A percentile compares a stretch with the other conserved stretches of the same genome.
phyloP scores from a whole-genome alignment of 2,113 vertebrate species.

The Enhydra lutris region DNA sequence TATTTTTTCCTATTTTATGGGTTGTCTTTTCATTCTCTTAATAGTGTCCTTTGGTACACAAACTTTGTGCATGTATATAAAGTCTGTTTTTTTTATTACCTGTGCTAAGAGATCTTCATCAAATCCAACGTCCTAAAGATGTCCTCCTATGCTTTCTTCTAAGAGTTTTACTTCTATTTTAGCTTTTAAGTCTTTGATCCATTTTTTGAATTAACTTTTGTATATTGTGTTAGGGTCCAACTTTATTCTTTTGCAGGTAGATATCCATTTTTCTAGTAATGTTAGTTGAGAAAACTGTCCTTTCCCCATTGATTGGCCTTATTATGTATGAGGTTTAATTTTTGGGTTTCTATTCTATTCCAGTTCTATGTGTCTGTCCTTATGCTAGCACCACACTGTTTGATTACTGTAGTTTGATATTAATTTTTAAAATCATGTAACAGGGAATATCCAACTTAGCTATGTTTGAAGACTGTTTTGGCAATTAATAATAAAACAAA shows the following conservation, averaged over 20 bases:
- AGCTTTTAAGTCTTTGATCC: background rate
- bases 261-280: background rate
- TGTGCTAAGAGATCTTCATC: background rate
- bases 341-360: background rate
- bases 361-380: background rate
- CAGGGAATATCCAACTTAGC: background rate
- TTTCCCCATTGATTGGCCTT: background rate
- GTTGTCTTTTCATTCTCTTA: background rate
- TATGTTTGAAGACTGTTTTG: background rate
- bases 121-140: background rate
- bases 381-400: background rate
- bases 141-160: background rate
- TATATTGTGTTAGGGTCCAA: background rate
- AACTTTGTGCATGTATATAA: background rate
- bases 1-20: background rate
- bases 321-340: background rate
- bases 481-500: background rate
- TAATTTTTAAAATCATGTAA: background rate
- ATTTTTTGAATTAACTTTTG: slow-evolving; percentile 23
- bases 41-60: background rate
- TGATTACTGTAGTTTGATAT: background rate
- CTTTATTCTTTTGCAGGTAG: background rate
- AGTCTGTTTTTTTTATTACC: background rate
- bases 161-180: background rate
- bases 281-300: background rate